Base-by-base conservation (phyloP, 2,888 invertebrate genomes). In the Meteorus cinctellus region DNA sequence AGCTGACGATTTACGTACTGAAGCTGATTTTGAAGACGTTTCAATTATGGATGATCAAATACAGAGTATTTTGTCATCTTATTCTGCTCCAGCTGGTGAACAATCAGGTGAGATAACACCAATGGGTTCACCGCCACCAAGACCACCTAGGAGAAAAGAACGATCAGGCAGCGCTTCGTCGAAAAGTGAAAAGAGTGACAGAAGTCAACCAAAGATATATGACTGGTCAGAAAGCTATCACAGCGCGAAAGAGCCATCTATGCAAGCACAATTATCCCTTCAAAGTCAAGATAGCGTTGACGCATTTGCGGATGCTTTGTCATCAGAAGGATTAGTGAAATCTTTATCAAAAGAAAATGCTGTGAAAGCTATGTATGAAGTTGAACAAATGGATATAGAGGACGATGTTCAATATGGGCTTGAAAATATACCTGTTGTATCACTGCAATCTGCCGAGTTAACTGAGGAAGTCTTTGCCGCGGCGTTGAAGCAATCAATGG, bases 21-120 rank as follows among this genome's bases (percentile, higher is more conserved):
- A 97, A 90, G 96, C 96, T 0, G 96, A 96, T 81, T 91, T 97
- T 78, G 96, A 96, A 86, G 96, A 96, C 83, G 94, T 96, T 77
- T 96, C 96, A 0, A 94, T 96, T 74, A 93, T 94, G 59, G 96
- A 96, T 85, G 95, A 96, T 84, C 93, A 93, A 68, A 90, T 75
- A 92, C 93, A 84, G 59, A 79, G 80, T n/a, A 68, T 80, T 8
- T 76, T 76, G 16, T 81, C 80, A 1, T 85, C 85, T 0, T 83
- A 83, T 10, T 84, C 83, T 14, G 88, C 85, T 10, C 88, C 84
- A 1, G 84, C 78, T 19, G 79, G 66, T 1, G 82, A 81, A 66
- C 79, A 80, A 0, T 79, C 81, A 6, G 78, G 81, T 19, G 81
- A 80, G 36, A 77, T 78, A 62, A 72, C 63, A 8, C 74, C 77